Evolutionary conservation across 1,140 invertebrate genomes (phyloP), one percentile per base, ranked within the genome.

Genomic region (Protaetia brevitarsis): DNA sequence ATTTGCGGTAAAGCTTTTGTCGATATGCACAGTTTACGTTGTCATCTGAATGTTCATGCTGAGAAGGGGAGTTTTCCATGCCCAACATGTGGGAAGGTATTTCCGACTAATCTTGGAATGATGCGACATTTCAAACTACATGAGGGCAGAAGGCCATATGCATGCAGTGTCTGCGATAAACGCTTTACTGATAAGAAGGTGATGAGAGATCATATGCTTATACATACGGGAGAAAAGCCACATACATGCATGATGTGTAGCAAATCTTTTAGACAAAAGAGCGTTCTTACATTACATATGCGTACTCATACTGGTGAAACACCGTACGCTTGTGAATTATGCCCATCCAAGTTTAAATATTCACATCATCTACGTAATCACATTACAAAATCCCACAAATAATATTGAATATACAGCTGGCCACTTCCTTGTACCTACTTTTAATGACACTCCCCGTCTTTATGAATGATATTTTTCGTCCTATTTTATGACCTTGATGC

Each of bases 221-320:
- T 78, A 10, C 77, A 79, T 29, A 74, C 71, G 11, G 68, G 68
- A 2, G 60, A 67, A 8, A 73, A 73, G 65, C 66, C 72, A 11
- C 67, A 69, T 30, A 65, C 62, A 23, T 75, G 74, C 57, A 57
- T 70, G 28, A 34, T 88, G 10, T 93, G 91, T 73, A 80, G 80
- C 5, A 92, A 91, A 71, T 84, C 82, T 0, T 92, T 81, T 76
- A 77, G 76, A 6, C 79, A 77, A 16, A 79, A 2, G 0, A 27
- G 8, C 28, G 28, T 37, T 5, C 4, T 59, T 29, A n/a, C 10
- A 11, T 7, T 8, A 5, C 64, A 51, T 45, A 45, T 66, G 64
- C 45, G 61, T 10, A 63, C 67, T 59, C 72, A 73, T 66, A 73
- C 70, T 10, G 72, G 73, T 11, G 73, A 76, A 65, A 64, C 71